A percentile compares a stretch with the other conserved stretches of the same genome.
Conservation (phyloP, 64 coral and sea anemone genomes). For the Trachythela sp. region DNA sequence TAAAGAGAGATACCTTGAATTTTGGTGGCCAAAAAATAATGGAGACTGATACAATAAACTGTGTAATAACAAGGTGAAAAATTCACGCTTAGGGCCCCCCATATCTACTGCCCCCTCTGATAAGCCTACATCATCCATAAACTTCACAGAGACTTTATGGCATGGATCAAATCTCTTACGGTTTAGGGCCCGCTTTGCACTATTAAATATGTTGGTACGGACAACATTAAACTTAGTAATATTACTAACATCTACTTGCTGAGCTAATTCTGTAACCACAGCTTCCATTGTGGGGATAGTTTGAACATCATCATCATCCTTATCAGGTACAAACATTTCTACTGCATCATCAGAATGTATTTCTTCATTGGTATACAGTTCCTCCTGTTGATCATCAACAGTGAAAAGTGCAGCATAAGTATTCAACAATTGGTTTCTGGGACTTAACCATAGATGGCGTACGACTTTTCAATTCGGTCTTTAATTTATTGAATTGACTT, state of each 20-base stretch:
- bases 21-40: background rate
- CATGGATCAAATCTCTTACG: background rate
- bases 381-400: background rate
- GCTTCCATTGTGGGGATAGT: background rate
- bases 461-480: background rate
- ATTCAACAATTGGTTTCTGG: background rate
- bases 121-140: constrained; percentile 8
- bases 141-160: constrained; percentile 13
- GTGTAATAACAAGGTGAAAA: background rate
- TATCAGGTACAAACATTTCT: background rate
- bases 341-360: background rate
- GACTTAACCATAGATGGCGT: background rate
- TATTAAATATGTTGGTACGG: background rate
- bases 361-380: background rate
- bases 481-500: background rate
- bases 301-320: background rate
- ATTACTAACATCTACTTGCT: constrained; percentile 13
- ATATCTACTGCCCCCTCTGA: constrained; percentile 7
- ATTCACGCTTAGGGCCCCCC: constrained; percentile 9
- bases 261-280: background rate
- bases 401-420: background rate
- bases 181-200: background rate
- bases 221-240: constrained; percentile 32
- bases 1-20: background rate
- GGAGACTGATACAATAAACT: background rate